phyloP scores from a whole-genome alignment of 2,113 vertebrate species.

The Bettongia penicillata region DNA sequence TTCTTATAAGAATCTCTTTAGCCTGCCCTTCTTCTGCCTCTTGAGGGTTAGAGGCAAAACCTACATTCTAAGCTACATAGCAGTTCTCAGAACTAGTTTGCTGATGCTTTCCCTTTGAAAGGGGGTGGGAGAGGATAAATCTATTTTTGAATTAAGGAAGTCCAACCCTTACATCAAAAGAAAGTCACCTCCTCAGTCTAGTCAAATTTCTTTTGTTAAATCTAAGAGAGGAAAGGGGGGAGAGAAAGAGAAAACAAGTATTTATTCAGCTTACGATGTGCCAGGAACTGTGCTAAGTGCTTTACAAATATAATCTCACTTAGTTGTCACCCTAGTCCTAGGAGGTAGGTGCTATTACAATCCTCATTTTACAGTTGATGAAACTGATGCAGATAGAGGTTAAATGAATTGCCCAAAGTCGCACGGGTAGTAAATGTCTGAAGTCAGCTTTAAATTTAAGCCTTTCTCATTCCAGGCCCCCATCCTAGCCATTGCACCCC shows the following conservation, averaged over 20 bases:
- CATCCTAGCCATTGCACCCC: neutral
- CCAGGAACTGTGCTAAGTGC: neutral
- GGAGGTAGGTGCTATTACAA: neutral
- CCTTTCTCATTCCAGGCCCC: neutral
- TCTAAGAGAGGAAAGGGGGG: neutral
- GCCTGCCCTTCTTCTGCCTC: neutral
- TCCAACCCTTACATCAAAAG: neutral
- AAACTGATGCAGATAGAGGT: neutral
- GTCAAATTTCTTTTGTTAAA: neutral
- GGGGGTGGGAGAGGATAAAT: neutral
- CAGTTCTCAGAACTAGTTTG: neutral
- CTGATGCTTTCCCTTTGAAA: neutral
- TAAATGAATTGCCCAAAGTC: neutral
- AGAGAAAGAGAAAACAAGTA: neutral
- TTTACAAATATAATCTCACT: neutral
- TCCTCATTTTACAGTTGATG: neutral
- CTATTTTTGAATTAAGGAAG: neutral
- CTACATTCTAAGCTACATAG: neutral
- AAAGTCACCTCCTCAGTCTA: neutral
- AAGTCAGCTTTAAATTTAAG: neutral
- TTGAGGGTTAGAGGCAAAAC: neutral
- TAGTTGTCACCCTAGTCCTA: neutral
- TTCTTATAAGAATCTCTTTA: neutral
- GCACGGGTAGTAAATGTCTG: neutral
- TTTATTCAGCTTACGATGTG: neutral